Base-by-base conservation (phyloP, 2,113 vertebrate genomes). In the Trogon surrucura region DNA sequence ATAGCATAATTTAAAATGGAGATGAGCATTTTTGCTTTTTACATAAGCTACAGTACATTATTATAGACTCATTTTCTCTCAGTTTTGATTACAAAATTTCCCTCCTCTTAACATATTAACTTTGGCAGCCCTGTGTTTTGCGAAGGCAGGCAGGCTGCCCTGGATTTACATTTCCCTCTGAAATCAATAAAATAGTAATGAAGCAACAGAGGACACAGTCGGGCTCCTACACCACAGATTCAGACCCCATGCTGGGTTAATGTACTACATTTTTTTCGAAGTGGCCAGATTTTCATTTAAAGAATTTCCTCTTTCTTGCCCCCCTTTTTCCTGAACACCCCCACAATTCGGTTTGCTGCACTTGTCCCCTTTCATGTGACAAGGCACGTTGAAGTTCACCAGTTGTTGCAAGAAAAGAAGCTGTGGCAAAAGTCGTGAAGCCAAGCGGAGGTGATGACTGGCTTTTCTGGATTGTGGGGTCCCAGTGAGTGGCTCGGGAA, bases 101-200 rank as follows among this genome's bases (percentile, higher is more conserved):
- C 23, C 65, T 72, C 47, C 61, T 67, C 87, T 82, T 80, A 71
- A 22, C 41, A 51, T 74, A 78, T 74, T 91, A 54, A 32, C 62
- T 95, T 86, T 75, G 79, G 53, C 80, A 90, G 57, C 26, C 9
- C 41, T 85, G 32, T 85, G 71, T 93, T 96, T 94, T 85, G 69
- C 75, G 83, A 89, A 73, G 73, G 64, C 82, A 53, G 57, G 45
- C 77, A 92, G 64, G 17, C 93, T 89, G 79, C 41, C 80, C 89
- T 92, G 92, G 94, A 62, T 96, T 97, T 96, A 80, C 92, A 88
- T 86, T 91, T 67, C 54, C 53, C 56, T 93, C 93, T 90, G 94
- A 94, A 96, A 97, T 86, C 95, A 95, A 96, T 97, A 96, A 96
- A 97, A 97, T 70, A 94, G 70, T 97, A 95, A 96, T 95, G 96